Conservation (phyloP, 2,113 vertebrate species). For the Cyanistes caeruleus region DNA sequence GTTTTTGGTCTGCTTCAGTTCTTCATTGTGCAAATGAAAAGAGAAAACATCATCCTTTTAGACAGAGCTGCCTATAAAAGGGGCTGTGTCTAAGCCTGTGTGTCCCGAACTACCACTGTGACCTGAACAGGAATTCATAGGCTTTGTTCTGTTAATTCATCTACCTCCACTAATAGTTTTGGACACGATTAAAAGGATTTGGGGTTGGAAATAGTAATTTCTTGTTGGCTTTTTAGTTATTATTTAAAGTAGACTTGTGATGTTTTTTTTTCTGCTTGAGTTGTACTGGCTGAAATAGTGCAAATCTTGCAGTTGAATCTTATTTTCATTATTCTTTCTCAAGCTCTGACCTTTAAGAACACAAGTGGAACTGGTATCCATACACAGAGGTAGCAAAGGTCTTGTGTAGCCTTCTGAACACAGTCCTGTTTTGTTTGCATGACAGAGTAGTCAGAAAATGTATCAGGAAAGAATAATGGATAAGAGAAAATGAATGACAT, state of each 20-base stretch:
- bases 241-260: neutral
- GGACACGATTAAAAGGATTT: neutral
- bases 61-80: neutral
- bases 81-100: neutral
- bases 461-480: neutral
- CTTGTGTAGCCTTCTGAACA: conserved; percentile 18
- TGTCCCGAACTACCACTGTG: neutral
- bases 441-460: neutral
- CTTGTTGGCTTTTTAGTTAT: neutral
- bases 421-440: neutral
- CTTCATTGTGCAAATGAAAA: neutral
- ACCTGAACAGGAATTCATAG: neutral
- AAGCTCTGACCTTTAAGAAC: neutral
- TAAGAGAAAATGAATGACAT: neutral
- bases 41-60: neutral
- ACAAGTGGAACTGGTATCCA: neutral
- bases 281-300: neutral
- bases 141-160: neutral
- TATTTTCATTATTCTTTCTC: neutral
- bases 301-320: neutral
- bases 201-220: neutral
- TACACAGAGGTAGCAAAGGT: neutral
- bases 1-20: neutral
- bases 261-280: neutral
- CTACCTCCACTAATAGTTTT: neutral